Percentiles rank a stretch among this genome's conserved stretches.
phyloP scores from a whole-genome alignment of 2,797 vertebrate genomes.

The Iguana delicatissima region DNA sequence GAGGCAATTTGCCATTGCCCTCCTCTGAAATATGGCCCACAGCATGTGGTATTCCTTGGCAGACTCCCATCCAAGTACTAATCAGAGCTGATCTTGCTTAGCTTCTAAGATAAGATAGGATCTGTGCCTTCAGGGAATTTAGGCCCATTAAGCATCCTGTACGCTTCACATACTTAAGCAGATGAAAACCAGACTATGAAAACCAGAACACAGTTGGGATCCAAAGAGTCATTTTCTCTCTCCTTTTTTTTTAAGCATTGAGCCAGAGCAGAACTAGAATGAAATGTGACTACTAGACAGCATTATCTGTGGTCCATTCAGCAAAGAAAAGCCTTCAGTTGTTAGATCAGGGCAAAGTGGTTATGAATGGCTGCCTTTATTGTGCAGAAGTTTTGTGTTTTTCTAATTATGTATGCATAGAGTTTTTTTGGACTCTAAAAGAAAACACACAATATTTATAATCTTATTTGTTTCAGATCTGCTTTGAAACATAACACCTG shows the following conservation, averaged over 20 bases:
- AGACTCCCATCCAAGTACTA: too few relatives aligned
- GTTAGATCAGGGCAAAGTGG: background rate
- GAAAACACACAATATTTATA: background rate
- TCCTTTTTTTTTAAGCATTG: background rate
- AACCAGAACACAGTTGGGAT: background rate
- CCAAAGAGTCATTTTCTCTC: background rate
- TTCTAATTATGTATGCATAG: background rate
- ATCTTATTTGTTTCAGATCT: background rate
- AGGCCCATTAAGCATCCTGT: too few relatives aligned
- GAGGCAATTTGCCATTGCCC: too few relatives aligned
- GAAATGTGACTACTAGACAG: background rate
- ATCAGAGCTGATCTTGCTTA: too few relatives aligned
- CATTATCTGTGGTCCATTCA: background rate
- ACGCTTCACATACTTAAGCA: too few relatives aligned
- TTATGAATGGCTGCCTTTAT: background rate
- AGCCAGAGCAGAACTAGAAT: background rate
- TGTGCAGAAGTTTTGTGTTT: background rate
- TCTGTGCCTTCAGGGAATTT: too few relatives aligned
- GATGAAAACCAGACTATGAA: too few relatives aligned
- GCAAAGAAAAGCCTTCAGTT: background rate
- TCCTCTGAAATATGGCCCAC: too few relatives aligned
- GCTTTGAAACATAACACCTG: background rate
- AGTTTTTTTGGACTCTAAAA: background rate
- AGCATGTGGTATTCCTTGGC: too few relatives aligned
- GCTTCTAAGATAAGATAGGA: too few relatives aligned